These are phyloP conservation scores for Andrena bucephala DNA, from an alignment of 2,888 invertebrate genomes.

Conservation along the genomic window DNA sequence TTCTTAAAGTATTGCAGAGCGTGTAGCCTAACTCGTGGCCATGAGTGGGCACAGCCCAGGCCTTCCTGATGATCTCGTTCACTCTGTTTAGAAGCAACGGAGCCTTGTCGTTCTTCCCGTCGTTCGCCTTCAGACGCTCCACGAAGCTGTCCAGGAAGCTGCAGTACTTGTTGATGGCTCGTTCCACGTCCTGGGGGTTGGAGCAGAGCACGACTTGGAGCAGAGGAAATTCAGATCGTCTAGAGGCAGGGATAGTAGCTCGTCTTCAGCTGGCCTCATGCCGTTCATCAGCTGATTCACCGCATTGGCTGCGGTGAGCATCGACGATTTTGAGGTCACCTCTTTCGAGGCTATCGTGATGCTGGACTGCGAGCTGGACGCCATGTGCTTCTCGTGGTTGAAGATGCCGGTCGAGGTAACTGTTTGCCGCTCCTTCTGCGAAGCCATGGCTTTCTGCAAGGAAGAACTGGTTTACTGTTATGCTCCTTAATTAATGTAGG, in stretches of 20 bases:
- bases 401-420: slow-evolving; percentile 92
- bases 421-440: slow-evolving; percentile 92
- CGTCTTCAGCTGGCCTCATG: slow-evolving; percentile 89
- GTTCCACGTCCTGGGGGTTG: slow-evolving; percentile 92
- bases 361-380: slow-evolving; percentile 91
- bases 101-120: slow-evolving; percentile 87
- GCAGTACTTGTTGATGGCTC: slow-evolving; percentile 93
- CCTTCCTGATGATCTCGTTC: slow-evolving; percentile 94
- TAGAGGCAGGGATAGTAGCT: slow-evolving; percentile 88
- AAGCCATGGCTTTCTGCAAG: slow-evolving; percentile 85
- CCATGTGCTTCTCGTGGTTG: slow-evolving; percentile 91
- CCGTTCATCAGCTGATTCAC: slow-evolving; percentile 90
- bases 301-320: slow-evolving; percentile 85
- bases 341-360: slow-evolving; percentile 92
- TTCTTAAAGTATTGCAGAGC: slow-evolving; percentile 95
- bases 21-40: slow-evolving; percentile 97
- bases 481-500: no score
- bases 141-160: slow-evolving; percentile 91
- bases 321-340: slow-evolving; percentile 86
- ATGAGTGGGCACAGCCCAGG: slow-evolving; percentile 98
- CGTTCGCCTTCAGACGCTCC: slow-evolving; percentile 88
- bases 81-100: slow-evolving; percentile 91
- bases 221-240: slow-evolving; percentile 93
- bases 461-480: slow-evolving; percentile 8
- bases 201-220: slow-evolving; percentile 90